Conservation (phyloP, 1,140 invertebrate genomes). For the Brachionus rotundiformis region DNA sequence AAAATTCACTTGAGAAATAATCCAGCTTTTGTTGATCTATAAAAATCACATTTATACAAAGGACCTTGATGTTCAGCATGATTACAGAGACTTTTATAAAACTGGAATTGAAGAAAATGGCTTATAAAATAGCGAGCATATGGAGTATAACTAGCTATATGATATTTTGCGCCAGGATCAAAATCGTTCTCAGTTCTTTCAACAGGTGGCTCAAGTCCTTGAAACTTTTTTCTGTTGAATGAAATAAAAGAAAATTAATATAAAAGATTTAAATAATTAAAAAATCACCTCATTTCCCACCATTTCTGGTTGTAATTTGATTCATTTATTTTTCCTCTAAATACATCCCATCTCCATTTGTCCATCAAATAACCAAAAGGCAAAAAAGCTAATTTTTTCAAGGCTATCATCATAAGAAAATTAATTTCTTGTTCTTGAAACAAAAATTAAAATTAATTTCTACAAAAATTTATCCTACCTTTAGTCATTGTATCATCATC, state of each 20-base stretch:
- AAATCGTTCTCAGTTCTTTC: conserved; percentile 54
- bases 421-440: conserved; percentile 76
- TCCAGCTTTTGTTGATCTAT: conserved; percentile 75
- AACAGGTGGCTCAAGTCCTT: conserved; percentile 61
- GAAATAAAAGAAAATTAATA: not conserved
- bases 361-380: conserved; percentile 85
- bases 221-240: conserved; percentile 56
- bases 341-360: conserved; percentile 83
- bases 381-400: conserved; percentile 83
- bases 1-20: conserved; percentile 53
- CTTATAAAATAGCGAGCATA: conserved; percentile 82
- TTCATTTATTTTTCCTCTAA: conserved; percentile 69
- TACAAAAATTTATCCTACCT: not conserved
- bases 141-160: conserved; percentile 56
- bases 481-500: conserved; percentile 68
- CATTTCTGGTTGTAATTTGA: conserved; percentile 63
- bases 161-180: conserved; percentile 59
- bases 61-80: conserved; percentile 74
- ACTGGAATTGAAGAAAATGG: conserved; percentile 84
- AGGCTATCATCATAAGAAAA: conserved; percentile 76
- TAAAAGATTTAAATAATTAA: not conserved
- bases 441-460: not conserved
- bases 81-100: conserved; percentile 78
- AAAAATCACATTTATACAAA: conserved; percentile 85
- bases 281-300: conserved; percentile 63